These are phyloP conservation scores for Pyrrhia umbra DNA, from an alignment of 2,888 invertebrate genomes.

Conservation along the genomic window DNA sequence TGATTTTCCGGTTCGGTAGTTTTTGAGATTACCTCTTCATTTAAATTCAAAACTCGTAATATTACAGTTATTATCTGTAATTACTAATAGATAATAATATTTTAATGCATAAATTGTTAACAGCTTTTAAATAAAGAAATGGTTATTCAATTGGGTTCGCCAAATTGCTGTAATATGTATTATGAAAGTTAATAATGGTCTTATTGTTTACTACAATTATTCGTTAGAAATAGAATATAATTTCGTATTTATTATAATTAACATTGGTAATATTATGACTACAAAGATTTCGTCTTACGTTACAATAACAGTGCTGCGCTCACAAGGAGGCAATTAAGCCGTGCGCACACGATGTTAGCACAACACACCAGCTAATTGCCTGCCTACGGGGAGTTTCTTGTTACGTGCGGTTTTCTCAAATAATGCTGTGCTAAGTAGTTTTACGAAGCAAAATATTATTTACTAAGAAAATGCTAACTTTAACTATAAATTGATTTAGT, in stretches of 20 bases:
- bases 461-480: not conserved
- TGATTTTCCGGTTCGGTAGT: no score
- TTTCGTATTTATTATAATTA: not conserved
- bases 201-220: no score
- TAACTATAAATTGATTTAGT: not conserved
- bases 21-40: no score
- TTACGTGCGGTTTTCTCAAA: constrained; percentile 26
- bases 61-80: no score
- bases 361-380: constrained; percentile 36
- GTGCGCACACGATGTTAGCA: constrained; percentile 29
- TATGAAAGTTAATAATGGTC: no score
- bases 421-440: constrained; percentile 12
- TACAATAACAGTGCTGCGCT: constrained; percentile 25
- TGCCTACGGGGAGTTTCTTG: constrained; percentile 28
- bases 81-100: no score
- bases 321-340: constrained; percentile 39
- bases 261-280: not conserved
- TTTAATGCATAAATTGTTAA: no score
- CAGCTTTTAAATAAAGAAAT: no score
- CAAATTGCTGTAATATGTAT: no score
- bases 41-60: no score
- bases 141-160: no score
- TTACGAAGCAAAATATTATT: not conserved
- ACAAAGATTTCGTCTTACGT: not conserved
- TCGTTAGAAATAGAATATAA: no score